A percentile compares a stretch with the other conserved stretches of the same genome.
Conservation (phyloP, 1,140 invertebrate species). For the Leptinotarsa lineolata region DNA sequence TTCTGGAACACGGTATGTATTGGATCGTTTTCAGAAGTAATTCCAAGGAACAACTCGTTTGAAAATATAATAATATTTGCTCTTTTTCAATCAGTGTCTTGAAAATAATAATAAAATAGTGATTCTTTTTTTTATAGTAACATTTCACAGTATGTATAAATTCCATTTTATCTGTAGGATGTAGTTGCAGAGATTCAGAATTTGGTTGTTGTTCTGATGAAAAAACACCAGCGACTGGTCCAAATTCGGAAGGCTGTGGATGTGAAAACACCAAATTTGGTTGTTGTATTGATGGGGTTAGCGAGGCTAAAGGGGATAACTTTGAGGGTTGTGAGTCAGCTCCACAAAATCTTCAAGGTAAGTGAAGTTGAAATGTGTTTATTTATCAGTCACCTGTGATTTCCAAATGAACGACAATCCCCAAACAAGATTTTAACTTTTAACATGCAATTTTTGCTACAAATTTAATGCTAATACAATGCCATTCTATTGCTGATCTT, state of each 20-base stretch:
- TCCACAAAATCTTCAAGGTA: constrained; percentile 54
- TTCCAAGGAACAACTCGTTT: no score
- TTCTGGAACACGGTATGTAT: no score
- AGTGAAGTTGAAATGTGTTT: not conserved
- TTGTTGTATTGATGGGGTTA: constrained; percentile 83
- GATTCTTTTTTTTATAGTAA: not conserved
- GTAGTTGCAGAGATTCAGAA: constrained; percentile 77
- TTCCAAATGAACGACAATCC: no score
- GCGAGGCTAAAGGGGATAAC: constrained; percentile 77
- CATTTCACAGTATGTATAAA: not conserved
- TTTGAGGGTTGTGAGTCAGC: constrained; percentile 80
- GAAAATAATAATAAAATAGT: no score
- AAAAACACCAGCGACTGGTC: constrained; percentile 73
- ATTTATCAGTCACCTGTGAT: no score
- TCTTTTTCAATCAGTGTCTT: no score
- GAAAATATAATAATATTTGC: no score
- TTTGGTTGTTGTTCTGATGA: constrained; percentile 89
- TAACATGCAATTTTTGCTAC: no score
- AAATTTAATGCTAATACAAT: no score
- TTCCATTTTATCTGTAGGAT: constrained; percentile 61
- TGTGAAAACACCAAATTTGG: constrained; percentile 81
- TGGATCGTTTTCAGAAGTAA: no score
- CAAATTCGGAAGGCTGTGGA: constrained; percentile 71
- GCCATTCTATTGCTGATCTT: no score
- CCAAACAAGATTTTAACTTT: no score